Conservation (phyloP, 2,888 invertebrate genomes). For the Uropetala carovei region DNA sequence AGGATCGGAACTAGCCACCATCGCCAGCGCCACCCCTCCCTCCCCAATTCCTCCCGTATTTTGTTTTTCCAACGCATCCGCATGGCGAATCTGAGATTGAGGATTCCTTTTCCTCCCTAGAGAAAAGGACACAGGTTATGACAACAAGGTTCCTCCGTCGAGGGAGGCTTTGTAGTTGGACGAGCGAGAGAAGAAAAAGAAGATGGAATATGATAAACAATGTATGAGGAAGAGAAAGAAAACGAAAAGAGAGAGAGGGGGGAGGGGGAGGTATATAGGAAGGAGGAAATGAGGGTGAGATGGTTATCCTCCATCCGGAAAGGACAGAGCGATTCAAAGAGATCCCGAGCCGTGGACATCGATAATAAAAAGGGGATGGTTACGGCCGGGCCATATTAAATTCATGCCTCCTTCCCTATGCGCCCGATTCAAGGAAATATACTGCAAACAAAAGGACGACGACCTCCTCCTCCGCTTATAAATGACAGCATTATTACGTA, state of each 20-base stretch:
- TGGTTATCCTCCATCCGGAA: not conserved
- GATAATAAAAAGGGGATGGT: not conserved
- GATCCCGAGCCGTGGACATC: not conserved
- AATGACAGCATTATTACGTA: not conserved
- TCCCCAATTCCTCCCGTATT: too few relatives aligned
- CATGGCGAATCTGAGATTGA: too few relatives aligned
- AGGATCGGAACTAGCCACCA: too few relatives aligned
- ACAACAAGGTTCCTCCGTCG: too few relatives aligned
- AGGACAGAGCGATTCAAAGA: not conserved
- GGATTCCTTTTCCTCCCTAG: too few relatives aligned
- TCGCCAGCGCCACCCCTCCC: too few relatives aligned
- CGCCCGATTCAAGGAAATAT: not conserved
- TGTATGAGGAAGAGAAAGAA: not conserved
- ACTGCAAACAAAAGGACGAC: not conserved
- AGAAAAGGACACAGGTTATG: too few relatives aligned
- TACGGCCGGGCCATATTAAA: not conserved
- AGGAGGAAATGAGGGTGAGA: not conserved
- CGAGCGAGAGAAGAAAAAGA: not conserved
- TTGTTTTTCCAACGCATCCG: too few relatives aligned
- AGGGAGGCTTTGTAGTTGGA: not conserved
- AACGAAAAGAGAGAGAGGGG: not conserved
- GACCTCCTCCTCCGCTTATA: not conserved
- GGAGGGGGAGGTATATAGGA: not conserved
- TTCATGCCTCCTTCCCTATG: not conserved
- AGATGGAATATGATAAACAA: not conserved